phyloP scores from a whole-genome alignment of 2,113 vertebrate genomes.

The Otocyon megalotis region DNA sequence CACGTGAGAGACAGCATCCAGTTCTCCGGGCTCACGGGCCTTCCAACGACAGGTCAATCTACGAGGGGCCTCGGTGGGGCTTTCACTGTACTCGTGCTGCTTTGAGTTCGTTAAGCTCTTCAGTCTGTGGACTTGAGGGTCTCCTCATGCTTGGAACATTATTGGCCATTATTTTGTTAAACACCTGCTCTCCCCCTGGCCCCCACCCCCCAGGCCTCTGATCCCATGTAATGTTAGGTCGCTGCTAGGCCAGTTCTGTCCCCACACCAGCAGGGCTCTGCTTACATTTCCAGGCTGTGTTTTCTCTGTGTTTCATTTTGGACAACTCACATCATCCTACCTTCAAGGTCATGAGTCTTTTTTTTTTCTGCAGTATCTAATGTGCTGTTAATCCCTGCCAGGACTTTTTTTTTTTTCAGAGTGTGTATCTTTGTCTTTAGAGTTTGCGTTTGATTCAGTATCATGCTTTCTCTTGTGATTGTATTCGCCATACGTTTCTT shows the following conservation, averaged over 20 bases:
- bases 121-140: background rate
- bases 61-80: rapidly evolving
- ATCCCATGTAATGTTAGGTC: no score
- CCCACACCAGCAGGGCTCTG: background rate
- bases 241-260: no score
- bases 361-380: background rate
- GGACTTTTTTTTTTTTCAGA: no score
- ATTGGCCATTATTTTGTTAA: background rate
- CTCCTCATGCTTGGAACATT: background rate
- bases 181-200: background rate
- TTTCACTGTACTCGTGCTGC: background rate
- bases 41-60: background rate
- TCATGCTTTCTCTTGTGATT: background rate
- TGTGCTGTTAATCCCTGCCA: background rate
- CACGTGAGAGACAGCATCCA: rapidly evolving
- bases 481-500: background rate
- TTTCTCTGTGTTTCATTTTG: background rate
- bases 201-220: background rate
- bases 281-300: background rate
- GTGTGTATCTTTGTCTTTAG: background rate
- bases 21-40: rapidly evolving
- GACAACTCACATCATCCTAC: background rate
- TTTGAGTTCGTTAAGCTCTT: background rate
- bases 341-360: background rate
- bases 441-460: background rate